Evolutionary conservation across 2,113 vertebrate species (phyloP).

Genomic region (Pterocles orientalis): DNA sequence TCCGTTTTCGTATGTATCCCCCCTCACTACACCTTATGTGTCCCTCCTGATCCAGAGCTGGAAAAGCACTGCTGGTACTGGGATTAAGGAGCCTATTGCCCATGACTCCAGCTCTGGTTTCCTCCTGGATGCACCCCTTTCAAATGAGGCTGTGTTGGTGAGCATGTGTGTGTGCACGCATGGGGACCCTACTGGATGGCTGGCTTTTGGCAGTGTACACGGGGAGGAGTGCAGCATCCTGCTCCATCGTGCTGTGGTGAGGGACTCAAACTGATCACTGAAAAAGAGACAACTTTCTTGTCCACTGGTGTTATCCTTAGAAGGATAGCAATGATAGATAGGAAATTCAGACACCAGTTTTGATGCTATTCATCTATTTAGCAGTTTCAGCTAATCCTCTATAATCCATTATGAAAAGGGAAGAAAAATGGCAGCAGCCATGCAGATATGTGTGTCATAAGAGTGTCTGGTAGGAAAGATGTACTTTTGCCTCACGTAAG

Average conservation of each 20-base stretch:
- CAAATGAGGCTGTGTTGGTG: background rate
- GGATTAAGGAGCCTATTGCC: accelerated
- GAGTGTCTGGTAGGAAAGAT: background rate
- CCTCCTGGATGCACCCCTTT: background rate
- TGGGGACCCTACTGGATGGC: no score
- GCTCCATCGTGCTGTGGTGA: background rate
- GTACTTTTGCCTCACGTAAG: background rate
- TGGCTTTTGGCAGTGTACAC: background rate
- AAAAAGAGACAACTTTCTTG: background rate
- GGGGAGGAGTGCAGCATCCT: background rate
- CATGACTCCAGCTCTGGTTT: background rate
- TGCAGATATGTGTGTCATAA: background rate
- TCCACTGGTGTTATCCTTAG: background rate
- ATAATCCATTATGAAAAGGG: background rate
- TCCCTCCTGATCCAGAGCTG: background rate
- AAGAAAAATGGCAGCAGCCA: background rate
- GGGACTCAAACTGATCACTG: background rate
- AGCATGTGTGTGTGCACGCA: accelerated
- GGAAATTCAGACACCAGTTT: background rate
- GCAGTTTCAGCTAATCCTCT: background rate
- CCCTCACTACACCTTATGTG: background rate
- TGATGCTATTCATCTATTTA: background rate
- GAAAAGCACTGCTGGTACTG: background rate
- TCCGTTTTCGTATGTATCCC: background rate
- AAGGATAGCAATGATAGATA: background rate